Base-by-base conservation (phyloP, 2,113 vertebrate genomes). In the Rhagologus leucostigma region DNA sequence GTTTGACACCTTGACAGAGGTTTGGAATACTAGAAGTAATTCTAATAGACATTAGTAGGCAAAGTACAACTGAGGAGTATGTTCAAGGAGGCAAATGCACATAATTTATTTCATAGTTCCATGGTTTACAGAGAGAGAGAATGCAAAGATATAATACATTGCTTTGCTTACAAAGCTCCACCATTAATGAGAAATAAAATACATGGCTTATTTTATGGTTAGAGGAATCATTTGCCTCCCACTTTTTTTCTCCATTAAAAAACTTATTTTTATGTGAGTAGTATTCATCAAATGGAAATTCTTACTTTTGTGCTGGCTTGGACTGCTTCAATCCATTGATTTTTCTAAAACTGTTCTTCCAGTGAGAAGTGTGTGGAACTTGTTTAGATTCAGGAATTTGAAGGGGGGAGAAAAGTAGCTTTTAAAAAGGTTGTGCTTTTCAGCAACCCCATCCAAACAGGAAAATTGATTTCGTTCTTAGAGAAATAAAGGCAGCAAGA, bases 401-500 rank as follows among this genome's bases (percentile, higher is more conserved):
- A 90, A 90, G 22, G 0, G 6, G 13, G 16, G 9, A 47, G 56
- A 80, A 57, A 83, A 79, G 41, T 16, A 73, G 21, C 23, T 95
- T 94, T 93, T 69, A 44, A 73, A 83, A 73, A 91, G 5, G 4
- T 83, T 85, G 22, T 71, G 35, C 11, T 91, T 93, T 95, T 85
- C 84, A 94, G 59, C 55, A 94, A 62, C 21, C 15, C 21, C 27
- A 88, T 80, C 77, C 52, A 92, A 85, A 74, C 78, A 91, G 30
- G 63, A 67, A 84, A 90, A 88, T 22, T 70, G 5, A 85, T 88
- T 78, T 60, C 24, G 29, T 75, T 92, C 84, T 89, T 75, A 73
- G n/a, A 84, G 53, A 70, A 94, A 90, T 71, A 90, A 92, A 88
- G 29, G 60, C 52, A 93, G 76, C 14, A 84, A 87, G 64, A 92